These are phyloP conservation scores for Torymus texanus DNA, from an alignment of 2,888 invertebrate species.

Conservation along the genomic window DNA sequence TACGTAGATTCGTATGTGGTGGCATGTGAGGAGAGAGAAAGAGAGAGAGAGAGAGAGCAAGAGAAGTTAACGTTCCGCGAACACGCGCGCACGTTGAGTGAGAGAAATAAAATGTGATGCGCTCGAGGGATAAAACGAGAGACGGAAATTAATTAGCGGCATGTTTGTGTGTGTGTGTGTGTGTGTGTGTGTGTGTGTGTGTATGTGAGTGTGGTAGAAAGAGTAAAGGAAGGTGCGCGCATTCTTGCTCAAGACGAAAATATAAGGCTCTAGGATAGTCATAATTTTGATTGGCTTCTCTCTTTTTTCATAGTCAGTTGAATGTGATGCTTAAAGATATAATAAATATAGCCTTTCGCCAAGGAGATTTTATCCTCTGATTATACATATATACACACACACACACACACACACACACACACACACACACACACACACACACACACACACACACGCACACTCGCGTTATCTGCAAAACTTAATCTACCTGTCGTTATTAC, in stretches of 20 bases:
- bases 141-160: conserved; percentile 55
- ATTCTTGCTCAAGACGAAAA: conserved; percentile 44
- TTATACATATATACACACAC: no score
- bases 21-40: not conserved
- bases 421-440: no score
- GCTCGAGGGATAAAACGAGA: conserved; percentile 51
- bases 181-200: no score
- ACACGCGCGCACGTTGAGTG: conserved; percentile 16
- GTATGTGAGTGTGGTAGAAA: no score
- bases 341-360: no score
- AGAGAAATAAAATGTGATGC: conserved; percentile 43
- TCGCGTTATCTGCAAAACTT: no score
- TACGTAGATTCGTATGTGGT: not conserved
- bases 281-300: conserved; percentile 39
- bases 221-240: conserved; percentile 38
- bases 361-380: no score
- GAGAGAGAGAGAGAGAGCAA: not conserved
- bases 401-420: no score
- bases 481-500: no score
- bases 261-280: not conserved
- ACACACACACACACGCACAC: no score
- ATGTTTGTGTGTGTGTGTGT: no score
- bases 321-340: no score
- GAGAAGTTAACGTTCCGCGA: conserved; percentile 52
- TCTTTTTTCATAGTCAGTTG: not conserved